A percentile compares a stretch with the other conserved stretches of the same genome.
Conservation (phyloP, 2,888 invertebrate genomes). For the Gerris lacustris region DNA sequence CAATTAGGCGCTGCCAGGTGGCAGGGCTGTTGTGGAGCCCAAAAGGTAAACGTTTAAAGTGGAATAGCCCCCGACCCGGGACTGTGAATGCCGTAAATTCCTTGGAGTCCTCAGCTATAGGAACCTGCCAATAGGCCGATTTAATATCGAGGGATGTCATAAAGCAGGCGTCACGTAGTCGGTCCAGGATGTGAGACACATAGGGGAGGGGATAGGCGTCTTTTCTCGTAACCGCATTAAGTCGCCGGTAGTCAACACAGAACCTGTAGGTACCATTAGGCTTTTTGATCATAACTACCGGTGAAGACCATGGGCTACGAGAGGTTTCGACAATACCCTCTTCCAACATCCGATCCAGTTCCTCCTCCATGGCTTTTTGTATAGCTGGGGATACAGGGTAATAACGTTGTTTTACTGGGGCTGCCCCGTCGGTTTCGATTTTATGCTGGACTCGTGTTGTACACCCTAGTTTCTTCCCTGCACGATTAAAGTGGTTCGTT, state of each 20-base stretch:
- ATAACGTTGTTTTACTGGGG: not conserved
- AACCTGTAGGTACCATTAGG: slow-evolving; percentile 20
- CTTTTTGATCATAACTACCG: slow-evolving; percentile 11
- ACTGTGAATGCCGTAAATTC: slow-evolving; percentile 33
- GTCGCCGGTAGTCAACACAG: slow-evolving; percentile 25
- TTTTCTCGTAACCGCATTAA: not conserved
- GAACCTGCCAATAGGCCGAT: slow-evolving; percentile 21
- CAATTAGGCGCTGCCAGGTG: not conserved
- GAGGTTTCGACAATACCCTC: slow-evolving; percentile 24
- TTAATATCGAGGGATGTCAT: too few relatives aligned
- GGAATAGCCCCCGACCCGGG: slow-evolving; percentile 31
- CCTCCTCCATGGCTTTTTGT: not conserved
- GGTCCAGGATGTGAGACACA: not conserved
- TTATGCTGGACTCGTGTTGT: not conserved
- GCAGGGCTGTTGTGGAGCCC: not conserved
- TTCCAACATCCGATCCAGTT: not conserved
- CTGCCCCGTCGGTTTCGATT: not conserved
- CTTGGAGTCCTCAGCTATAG: slow-evolving; percentile 19
- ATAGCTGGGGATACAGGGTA: not conserved
- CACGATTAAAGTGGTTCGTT: not conserved
- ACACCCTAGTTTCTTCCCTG: not conserved
- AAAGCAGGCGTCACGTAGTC: not conserved
- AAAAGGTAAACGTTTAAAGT: slow-evolving; percentile 23
- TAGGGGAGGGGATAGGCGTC: slow-evolving; percentile 1
- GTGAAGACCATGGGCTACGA: slow-evolving; percentile 30